Evolutionary conservation across 2,888 invertebrate species (phyloP), one percentile per base, ranked within the genome.

Genomic region (Arctia plantaginis): DNA sequence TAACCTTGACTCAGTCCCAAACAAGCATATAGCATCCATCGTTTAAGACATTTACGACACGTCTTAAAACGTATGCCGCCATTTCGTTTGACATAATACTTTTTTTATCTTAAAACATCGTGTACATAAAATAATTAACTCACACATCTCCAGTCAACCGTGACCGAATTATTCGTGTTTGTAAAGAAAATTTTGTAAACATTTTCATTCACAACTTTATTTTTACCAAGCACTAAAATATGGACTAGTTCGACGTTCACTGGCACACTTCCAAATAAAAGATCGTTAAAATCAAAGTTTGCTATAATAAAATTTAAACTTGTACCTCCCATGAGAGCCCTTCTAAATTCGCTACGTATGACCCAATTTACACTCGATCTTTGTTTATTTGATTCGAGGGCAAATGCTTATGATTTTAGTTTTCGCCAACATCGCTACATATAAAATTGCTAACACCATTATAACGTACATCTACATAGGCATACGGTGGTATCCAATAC

Each of bases 401-500:
- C 73, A 79, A 76, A 74, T 78, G 62, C 78, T 82, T 83, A 74
- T 76, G 73, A 76, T 79, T 76, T 80, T 76, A 83, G 81, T 85
- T 77, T 85, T 81, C 75, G 77, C 80, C 82, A 78, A 79, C 80
- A 55, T 65, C 59, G 39, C 66, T 30, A 18, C 18, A 30, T 27
- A 13, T 27, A 55, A 8, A 15, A 59, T 59, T 15, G 15, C 13
- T 59, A 27, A 59, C 27, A 27, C 59, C 1, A 73, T 33, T 47
- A 64, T 73, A 73, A 75, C 66, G 13, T 65, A 79, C 12, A 33
- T 12, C 39, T 55, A 41, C 67, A 35, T 62, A 71, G 77, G 74
- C 79, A 80, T 82, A 83, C 82, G 87, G 83, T 87, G 90, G 85
- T 92, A 92, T 92, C 92, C 93, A 93, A 93, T 91, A 89, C 89